Conservation (phyloP, 1,140 invertebrate species). For the Helicorthomorpha holstii region DNA sequence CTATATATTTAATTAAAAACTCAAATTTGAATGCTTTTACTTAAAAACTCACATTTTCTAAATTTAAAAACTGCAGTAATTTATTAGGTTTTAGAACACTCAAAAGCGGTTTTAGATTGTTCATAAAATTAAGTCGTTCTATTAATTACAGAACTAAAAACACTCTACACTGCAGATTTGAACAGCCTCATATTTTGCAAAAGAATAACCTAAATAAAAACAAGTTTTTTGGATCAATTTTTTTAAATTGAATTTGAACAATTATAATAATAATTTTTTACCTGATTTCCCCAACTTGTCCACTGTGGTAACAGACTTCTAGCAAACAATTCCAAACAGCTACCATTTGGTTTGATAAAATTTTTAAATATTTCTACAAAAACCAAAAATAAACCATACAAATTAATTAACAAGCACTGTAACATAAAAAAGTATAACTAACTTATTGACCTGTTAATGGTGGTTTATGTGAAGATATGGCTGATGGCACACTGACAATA, state of each 20-base stretch:
- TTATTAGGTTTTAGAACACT: no score
- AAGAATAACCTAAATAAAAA: background rate
- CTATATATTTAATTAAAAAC: no score
- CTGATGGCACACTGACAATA: slow-evolving; percentile 70
- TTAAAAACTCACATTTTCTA: no score
- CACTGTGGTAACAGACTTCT: slow-evolving; percentile 66
- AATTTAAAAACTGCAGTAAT: no score
- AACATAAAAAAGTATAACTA: slow-evolving; percentile 3
- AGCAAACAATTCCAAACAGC: slow-evolving; percentile 73
- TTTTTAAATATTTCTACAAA: slow-evolving; percentile 43
- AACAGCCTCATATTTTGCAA: background rate
- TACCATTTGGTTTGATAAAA: slow-evolving; percentile 37
- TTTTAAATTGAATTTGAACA: background rate
- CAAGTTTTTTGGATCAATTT: background rate
- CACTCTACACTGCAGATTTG: background rate
- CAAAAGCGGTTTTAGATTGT: no score
- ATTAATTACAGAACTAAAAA: background rate
- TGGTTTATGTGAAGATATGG: slow-evolving; percentile 81
- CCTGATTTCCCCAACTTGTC: slow-evolving; percentile 69
- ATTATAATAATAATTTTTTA: no score
- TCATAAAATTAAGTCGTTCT: no score
- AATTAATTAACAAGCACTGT: slow-evolving; percentile 5
- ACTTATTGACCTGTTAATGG: slow-evolving; percentile 35
- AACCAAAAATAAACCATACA: background rate
- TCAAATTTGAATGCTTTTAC: no score